Evolutionary conservation across 2,888 invertebrate species (phyloP).

Genomic region (Tinea semifulvella): DNA sequence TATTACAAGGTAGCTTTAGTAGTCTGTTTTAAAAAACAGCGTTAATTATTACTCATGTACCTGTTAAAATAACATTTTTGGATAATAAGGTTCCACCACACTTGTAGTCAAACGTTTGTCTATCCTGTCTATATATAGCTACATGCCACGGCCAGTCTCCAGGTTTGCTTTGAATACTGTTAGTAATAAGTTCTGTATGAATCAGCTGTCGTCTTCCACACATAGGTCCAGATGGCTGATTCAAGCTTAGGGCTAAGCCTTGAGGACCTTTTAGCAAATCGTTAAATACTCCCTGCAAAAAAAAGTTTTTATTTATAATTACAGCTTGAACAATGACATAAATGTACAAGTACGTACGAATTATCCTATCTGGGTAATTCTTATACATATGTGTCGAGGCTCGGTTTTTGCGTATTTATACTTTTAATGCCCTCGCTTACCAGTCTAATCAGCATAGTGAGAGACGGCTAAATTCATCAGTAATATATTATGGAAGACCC

Average conservation of each 20-base stretch:
- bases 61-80: conserved; percentile 36
- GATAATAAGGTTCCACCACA: conserved; percentile 45
- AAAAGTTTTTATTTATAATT: no score
- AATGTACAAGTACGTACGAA: no score
- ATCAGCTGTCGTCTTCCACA: conserved; percentile 35
- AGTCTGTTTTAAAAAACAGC: not conserved
- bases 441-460: no score
- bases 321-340: no score
- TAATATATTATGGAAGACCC: no score
- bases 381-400: no score
- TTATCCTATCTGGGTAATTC: no score
- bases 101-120: conserved; percentile 28
- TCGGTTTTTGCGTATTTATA: no score
- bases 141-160: conserved; percentile 55
- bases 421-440: no score
- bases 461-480: no score
- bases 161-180: conserved; percentile 33
- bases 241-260: conserved; percentile 17
- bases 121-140: conserved; percentile 32
- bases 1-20: no score
- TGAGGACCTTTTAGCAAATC: conserved; percentile 20
- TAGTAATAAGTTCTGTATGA: conserved; percentile 36
- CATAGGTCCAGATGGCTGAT: conserved; percentile 11
- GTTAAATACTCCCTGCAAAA: conserved; percentile 10
- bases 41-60: conserved; percentile 25